Base-by-base conservation (phyloP, 2,888 invertebrate species). In the Limnephilus auricula region DNA sequence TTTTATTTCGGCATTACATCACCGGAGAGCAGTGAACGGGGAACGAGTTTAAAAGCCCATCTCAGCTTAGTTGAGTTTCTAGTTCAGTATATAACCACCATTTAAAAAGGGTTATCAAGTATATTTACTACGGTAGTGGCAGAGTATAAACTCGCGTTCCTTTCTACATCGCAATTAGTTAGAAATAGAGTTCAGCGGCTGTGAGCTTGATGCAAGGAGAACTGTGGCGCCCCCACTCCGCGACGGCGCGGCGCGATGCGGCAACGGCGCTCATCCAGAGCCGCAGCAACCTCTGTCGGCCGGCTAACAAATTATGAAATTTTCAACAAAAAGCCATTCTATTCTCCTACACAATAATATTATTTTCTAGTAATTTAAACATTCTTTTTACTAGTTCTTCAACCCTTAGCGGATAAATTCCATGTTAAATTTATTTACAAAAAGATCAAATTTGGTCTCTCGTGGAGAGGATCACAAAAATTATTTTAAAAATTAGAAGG, bases 1-100 rank as follows among this genome's bases (percentile, higher is more conserved):
- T 65, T 65, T 65, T 65, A 0, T 65, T n/a, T n/a, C 65, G 65
- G 6, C 25, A 65, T 65, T 65, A 87, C 40, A 90, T 85, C 85
- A 87, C 90, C 25, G 65, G 87, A 90, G 90, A 90, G 90, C 90
- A 90, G 90, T 90, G 90, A 90, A 87, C 90, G 90, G 45, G 79
- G 90, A 90, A 87, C 86, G 90, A 90, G 90, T 79, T 86, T 79
- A n/a, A 87, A 50, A 31, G 34, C 80, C 10, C 31, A 30, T 86
- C 86, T 31, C 15, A 31, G 10, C 31, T 3, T 32, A 31, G 31
- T 45, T 31, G 6, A 45, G 3, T 50, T 18, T 50, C 2, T 65
- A 65, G 65, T 25, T n/a, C 25, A 65, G 65, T 25, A 65, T 9
- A n/a, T 5, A 9, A 9, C 65, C 25, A 65, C 65, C 5, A 25